A percentile compares a stretch with the other conserved stretches of the same genome.
phyloP scores from a whole-genome alignment of 1,140 invertebrate genomes.

The Drosophila asahinai region DNA sequence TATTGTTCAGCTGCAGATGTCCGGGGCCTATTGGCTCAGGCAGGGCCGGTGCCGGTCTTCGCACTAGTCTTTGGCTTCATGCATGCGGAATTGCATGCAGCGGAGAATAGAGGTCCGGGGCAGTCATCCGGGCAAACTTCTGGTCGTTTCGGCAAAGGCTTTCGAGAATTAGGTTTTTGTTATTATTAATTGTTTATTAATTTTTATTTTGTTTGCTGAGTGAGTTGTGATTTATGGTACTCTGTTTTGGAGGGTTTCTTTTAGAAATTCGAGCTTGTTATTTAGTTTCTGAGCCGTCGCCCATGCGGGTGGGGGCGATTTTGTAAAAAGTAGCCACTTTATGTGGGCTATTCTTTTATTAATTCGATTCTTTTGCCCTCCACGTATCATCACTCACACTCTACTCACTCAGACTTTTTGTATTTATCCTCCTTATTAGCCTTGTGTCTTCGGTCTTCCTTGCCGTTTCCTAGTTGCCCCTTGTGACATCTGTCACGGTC shows the following conservation, averaged over 20 bases:
- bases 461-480: too few species aligned
- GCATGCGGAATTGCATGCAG: conserved; percentile 1
- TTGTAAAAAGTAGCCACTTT: conserved; percentile 14
- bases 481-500: too few species aligned
- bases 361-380: conserved; percentile 7
- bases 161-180: conserved; percentile 1
- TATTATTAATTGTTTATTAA: not conserved
- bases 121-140: conserved; percentile 10
- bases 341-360: conserved; percentile 19
- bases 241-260: conserved; percentile 8
- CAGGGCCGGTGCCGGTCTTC: conserved; percentile 10
- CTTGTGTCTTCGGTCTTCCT: too few species aligned
- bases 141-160: conserved; percentile 3
- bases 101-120: not conserved
- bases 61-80: not conserved
- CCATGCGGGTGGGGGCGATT: conserved; percentile 6
- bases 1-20: conserved; percentile 14
- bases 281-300: conserved; percentile 13
- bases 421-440: not conserved
- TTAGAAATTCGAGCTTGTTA: conserved; percentile 16
- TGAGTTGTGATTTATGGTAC: conserved; percentile 11
- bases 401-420: conserved; percentile 24
- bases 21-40: conserved; percentile 21
- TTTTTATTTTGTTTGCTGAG: conserved; percentile 3
- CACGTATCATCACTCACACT: conserved; percentile 11